Evolutionary conservation across 2,797 vertebrate species (phyloP), one percentile per base, ranked within the genome.

Genomic region (Pangasius larnaudii): DNA sequence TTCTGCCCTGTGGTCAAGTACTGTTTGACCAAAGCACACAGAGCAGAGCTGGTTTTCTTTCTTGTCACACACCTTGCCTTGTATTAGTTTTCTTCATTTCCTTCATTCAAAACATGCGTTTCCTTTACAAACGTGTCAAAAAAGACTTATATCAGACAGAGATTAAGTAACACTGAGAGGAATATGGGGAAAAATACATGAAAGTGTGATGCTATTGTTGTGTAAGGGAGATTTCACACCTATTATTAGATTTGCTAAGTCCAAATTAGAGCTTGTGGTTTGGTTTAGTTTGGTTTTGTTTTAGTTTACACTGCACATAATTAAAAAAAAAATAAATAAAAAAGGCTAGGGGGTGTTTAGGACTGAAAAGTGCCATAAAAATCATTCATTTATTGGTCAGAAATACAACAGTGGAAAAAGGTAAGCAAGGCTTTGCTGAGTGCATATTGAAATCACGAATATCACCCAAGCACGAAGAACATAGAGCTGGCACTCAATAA

Each of bases 21-120:
- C 36, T 90, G 71, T 88, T 89, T 89, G 61, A 67, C 85, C 81
- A 81, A 59, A 51, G 69, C 82, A 72, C 85, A 88, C 51, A 85
- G 24, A 84, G 58, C 75, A 90, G 87, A 83, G 74, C 75, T 86
- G 75, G 67, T 51, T 75, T 85, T 33, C 51, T 74, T 75, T 67
- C 79, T 61, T n/a, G 49, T 72, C 19, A 61, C 58, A 87, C 14
- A 56, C 74, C 61, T 88, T 59, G 1, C 24, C 67, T 65, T 84
- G 46, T 74, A 84, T 85, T 85, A 86, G 58, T 24, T 86, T 89
- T 80, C 83, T 81, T 89, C 71, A 63, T 77, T 30, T 75, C 88
- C 83, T 65, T 89, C 46, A 16, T 84, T 84, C 11, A 80, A 63
- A 27, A 51, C 2, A 11, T 36, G 16, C 5, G 9, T 39, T 42